phyloP scores from a whole-genome alignment of 1,140 invertebrate genomes.

The Drosophila kanapiae region DNA sequence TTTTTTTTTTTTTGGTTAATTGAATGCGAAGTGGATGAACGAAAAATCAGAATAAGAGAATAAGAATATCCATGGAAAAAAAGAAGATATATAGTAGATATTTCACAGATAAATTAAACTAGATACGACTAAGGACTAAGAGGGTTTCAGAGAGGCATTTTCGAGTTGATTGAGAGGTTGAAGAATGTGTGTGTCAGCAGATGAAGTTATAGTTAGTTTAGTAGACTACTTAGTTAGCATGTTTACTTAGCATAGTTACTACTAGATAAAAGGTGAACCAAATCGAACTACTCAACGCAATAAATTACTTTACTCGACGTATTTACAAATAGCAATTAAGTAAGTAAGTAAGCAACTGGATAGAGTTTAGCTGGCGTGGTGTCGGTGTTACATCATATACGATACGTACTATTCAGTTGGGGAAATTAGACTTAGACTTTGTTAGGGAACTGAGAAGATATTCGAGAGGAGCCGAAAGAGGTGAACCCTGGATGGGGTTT shows the following conservation, averaged over 20 bases:
- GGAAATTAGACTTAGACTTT: conserved; percentile 28
- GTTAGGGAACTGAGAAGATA: conserved; percentile 5
- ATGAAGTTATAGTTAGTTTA: conserved; percentile 34
- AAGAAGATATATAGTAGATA: conserved; percentile 36
- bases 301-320: conserved; percentile 35
- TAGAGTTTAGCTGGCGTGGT: conserved; percentile 1
- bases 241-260: conserved; percentile 8
- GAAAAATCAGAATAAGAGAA: conserved; percentile 39
- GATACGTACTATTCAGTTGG: conserved; percentile 34
- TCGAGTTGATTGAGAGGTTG: conserved; percentile 1
- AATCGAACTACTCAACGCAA: conserved; percentile 46
- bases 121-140: conserved; percentile 9
- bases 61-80: conserved; percentile 33
- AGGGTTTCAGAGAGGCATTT: background rate
- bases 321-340: conserved; percentile 25
- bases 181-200: conserved; percentile 36
- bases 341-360: conserved; percentile 13
- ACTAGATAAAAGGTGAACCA: conserved; percentile 30
- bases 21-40: conserved; percentile 25
- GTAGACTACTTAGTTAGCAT: conserved; percentile 19
- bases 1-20: conserved; percentile 23
- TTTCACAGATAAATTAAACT: conserved; percentile 36
- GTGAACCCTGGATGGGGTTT: conserved; percentile 21
- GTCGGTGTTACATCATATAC: conserved; percentile 14
- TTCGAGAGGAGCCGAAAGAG: conserved; percentile 23